A percentile compares a stretch with the other conserved stretches of the same genome.
Conservation (phyloP, 2,888 invertebrate species). For the Sphinx pinastri region DNA sequence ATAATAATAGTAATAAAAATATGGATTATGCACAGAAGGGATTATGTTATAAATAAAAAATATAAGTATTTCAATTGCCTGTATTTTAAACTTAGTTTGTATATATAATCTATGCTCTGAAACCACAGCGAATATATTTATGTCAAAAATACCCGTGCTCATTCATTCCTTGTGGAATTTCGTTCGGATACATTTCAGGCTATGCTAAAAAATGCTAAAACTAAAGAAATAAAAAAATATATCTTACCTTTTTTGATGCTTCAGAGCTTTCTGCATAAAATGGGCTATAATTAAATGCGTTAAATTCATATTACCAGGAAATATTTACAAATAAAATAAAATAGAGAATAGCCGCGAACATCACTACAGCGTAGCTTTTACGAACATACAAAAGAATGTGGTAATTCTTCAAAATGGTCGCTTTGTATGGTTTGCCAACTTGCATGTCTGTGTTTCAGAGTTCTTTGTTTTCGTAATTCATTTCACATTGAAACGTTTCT, state of each 20-base stretch:
- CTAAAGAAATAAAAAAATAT: not conserved
- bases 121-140: not conserved
- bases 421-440: conserved; percentile 86
- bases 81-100: not conserved
- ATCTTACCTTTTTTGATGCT: conserved; percentile 4
- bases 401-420: conserved; percentile 90
- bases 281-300: not conserved
- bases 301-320: not conserved
- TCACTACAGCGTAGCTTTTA: conserved; percentile 61
- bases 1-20: no score
- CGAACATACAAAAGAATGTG: conserved; percentile 86
- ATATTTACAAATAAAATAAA: conserved; percentile 32
- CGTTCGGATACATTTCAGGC: conserved; percentile 18
- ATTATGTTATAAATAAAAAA: no score
- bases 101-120: not conserved
- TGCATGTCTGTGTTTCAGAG: conserved; percentile 82
- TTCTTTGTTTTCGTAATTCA: conserved; percentile 80
- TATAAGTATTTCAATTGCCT: not conserved
- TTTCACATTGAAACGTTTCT: conserved; percentile 54
- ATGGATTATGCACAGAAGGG: no score
- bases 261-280: not conserved
- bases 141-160: not conserved
- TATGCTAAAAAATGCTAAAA: not conserved
- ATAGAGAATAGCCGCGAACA: conserved; percentile 47
- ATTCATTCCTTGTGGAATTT: conserved; percentile 29